These are phyloP conservation scores for Apamea anceps DNA, from an alignment of 2,888 invertebrate species.

Conservation along the genomic window DNA sequence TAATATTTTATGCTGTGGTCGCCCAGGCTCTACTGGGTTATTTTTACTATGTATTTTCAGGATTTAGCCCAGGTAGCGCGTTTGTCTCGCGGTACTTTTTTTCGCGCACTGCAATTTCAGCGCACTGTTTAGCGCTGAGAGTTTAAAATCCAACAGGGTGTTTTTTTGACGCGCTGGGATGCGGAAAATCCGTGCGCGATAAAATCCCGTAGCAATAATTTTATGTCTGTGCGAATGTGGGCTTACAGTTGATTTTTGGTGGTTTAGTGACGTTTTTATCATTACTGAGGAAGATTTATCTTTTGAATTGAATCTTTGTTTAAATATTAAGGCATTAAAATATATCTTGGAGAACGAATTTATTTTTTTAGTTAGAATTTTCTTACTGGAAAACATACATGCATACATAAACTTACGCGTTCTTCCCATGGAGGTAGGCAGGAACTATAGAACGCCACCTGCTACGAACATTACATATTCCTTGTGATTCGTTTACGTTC, in stretches of 20 bases:
- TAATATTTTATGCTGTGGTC: constrained; percentile 58
- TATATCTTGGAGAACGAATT: neutral
- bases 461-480: too few relatives aligned
- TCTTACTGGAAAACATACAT: too few relatives aligned
- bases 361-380: neutral
- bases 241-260: neutral
- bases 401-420: too few relatives aligned
- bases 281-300: neutral
- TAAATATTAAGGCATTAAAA: neutral
- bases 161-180: too few relatives aligned
- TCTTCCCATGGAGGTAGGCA: too few relatives aligned
- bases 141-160: neutral
- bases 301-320: neutral
- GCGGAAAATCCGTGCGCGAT: too few relatives aligned
- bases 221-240: neutral
- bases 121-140: neutral
- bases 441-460: too few relatives aligned
- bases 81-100: neutral
- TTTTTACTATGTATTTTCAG: constrained; percentile 33
- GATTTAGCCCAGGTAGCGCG: neutral
- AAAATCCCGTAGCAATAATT: neutral
- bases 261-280: neutral
- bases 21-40: constrained; percentile 17
- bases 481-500: too few relatives aligned
- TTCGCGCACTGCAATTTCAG: neutral